A percentile compares a stretch with the other conserved stretches of the same genome.
phyloP scores from a whole-genome alignment of 2,797 vertebrate species.

The Lacerta agilis region DNA sequence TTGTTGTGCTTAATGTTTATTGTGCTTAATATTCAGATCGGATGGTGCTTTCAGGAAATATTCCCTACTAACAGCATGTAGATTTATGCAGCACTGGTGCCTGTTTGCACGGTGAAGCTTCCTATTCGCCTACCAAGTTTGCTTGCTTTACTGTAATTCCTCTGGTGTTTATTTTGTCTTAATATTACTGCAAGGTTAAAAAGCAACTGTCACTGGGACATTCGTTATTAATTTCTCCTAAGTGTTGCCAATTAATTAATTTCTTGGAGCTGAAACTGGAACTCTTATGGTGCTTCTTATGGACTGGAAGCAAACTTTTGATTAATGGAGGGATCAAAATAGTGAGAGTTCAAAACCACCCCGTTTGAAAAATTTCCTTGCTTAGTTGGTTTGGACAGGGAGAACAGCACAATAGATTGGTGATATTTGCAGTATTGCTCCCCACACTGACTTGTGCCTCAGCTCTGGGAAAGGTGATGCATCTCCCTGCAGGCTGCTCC shows the following conservation, averaged over 20 bases:
- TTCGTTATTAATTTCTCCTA: slow-evolving; percentile 75
- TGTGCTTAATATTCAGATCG: slow-evolving; percentile 56
- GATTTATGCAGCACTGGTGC: slow-evolving; percentile 71
- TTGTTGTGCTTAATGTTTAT: slow-evolving; percentile 44
- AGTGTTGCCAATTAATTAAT: slow-evolving; percentile 77
- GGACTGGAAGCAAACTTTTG: slow-evolving; percentile 72
- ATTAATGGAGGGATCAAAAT: slow-evolving; percentile 52
- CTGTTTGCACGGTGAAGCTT: slow-evolving; percentile 73
- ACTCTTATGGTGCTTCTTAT: slow-evolving; percentile 68
- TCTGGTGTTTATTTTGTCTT: slow-evolving; percentile 77
- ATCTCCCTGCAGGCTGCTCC: not conserved
- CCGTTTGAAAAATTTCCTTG: not conserved
- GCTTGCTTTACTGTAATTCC: slow-evolving; percentile 64
- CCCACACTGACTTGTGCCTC: no score
- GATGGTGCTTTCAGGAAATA: slow-evolving; percentile 64
- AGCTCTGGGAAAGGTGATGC: not conserved
- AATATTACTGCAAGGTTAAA: slow-evolving; percentile 74
- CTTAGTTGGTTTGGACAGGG: not conserved
- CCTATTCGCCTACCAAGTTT: slow-evolving; percentile 41
- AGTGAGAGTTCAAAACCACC: slow-evolving; percentile 47
- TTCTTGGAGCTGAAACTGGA: slow-evolving; percentile 64
- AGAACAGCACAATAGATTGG: no score
- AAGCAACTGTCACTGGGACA: slow-evolving; percentile 66
- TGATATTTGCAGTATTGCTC: not conserved
- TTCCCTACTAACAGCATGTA: slow-evolving; percentile 70